Evolutionary conservation across 2,113 vertebrate genomes (phyloP).

Genomic region (Sylvia atricapilla): DNA sequence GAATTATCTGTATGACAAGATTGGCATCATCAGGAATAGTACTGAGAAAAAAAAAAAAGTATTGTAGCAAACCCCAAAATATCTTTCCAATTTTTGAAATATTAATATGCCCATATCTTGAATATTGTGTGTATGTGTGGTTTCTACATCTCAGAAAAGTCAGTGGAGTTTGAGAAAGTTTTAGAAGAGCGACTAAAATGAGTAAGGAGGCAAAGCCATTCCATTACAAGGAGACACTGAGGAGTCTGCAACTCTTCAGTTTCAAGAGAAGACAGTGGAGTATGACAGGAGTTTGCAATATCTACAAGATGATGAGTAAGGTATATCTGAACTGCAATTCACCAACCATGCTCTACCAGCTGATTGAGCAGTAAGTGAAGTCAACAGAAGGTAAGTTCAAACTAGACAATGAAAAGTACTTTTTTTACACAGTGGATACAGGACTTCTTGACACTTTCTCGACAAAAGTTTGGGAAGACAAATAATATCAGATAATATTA

Average conservation of each 20-base stretch:
- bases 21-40: neutral
- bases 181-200: neutral
- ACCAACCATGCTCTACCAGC: neutral
- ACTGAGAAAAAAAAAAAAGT: neutral
- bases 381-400: neutral
- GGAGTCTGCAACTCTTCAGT: neutral
- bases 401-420: neutral
- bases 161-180: neutral
- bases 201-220: neutral
- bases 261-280: neutral
- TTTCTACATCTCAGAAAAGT: neutral
- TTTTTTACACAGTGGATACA: neutral
- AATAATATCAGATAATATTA: neutral
- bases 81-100: neutral
- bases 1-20: neutral
- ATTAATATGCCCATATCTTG: neutral
- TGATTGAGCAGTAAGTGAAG: neutral
- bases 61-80: neutral
- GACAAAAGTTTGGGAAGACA: neutral
- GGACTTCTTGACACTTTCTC: neutral
- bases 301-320: neutral
- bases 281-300: neutral
- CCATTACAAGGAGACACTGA: neutral
- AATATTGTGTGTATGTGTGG: neutral
- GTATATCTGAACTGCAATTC: neutral